Base-by-base conservation (phyloP, 2,888 invertebrate genomes). In the Thymelicus lineola region DNA sequence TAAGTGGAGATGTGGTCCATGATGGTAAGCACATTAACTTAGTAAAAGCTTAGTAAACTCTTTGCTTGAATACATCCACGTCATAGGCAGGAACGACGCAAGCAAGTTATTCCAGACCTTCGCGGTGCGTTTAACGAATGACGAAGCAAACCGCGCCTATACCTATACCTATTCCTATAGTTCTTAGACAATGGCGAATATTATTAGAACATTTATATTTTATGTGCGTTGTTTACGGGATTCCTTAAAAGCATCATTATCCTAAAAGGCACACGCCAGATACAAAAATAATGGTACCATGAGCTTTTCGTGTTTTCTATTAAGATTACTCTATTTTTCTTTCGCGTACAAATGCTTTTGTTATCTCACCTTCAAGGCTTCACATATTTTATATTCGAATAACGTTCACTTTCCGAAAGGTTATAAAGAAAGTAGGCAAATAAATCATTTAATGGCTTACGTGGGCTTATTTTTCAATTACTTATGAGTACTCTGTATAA, bases 271-370 rank as follows among this genome's bases (percentile, higher is more conserved):
- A 42, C 59, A 36, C 59, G 53, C 20, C 42, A 42, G 17, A 60
- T 60, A 45, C 59, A 42, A 42, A 53, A 53, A 53, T 53, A 53
- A 53, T 12, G 53, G 53, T 50, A 53, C 5, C 7, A 20, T 53
- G 20, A 55, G 28, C 55, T 55, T 55, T 55, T 35, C 55, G 45
- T 46, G 60, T 60, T 60, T 60, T 60, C 45, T 60, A 60, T 60
- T 60, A 45, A 38, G 45, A 60, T 60, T 60, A 45, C 45, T 59
- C 17, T 42, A 42, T 60, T 45, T 60, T 55, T 55, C 55, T 53
- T 17, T 20, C 20, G 53, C 36, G 58, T 38, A 36, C 58, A 58
- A 58, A 58, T 36, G n/a, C 15, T 9, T 38, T 15, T 58, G 53
- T 53, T 50, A 50, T 50, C 50, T 50, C 50, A 50, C 50, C 50